Evolutionary conservation across 2,797 vertebrate species (phyloP), one percentile per base, ranked within the genome.

Genomic region (Phrynocephalus guinanensis): DNA sequence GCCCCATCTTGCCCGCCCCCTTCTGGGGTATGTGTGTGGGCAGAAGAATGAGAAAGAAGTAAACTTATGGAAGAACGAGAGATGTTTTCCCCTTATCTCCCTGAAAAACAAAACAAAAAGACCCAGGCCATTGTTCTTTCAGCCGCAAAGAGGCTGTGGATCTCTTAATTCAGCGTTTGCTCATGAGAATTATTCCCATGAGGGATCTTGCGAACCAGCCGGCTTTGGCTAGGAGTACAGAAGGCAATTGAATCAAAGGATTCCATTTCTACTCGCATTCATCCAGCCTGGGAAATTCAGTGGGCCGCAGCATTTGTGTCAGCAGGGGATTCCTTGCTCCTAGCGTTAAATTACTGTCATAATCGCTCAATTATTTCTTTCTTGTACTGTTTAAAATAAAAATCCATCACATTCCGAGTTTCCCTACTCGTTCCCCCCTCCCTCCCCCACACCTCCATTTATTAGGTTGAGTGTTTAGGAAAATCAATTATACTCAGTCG

Each of bases 291-390:
- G 96, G 96, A 97, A 97, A 97, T 96, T 94, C 97, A 97, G 97
- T 97, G 97, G 97, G 97, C 97, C 95, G 95, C 95, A 96, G 97
- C 96, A 94, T 97, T 96, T 96, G 95, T 96, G 97, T 96, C 97
- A 97, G 97, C 97, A 97, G 97, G 97, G 97, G 96, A 97, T 97
- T 97, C 97, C 97, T 97, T 96, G 96, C 97, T 97, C 95, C 97
- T 97, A 96, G 97, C 97, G 96, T 97, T 97, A 97, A 97, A 97
- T 97, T 97, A 97, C 97, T 97, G 97, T 97, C 97, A 97, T 97
- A 97, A 97, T 97, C 97, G 96, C 97, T 97, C 97, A 97, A 97
- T 97, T 97, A 97, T 97, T 97, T 97, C 97, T 97, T 97, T 96
- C 97, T 97, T 97, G 97, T 97, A 97, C 96, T 97, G 96, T 97